Evolutionary conservation across 2,888 invertebrate genomes (phyloP).

Genomic region (Coronaproctus castanopsis): DNA sequence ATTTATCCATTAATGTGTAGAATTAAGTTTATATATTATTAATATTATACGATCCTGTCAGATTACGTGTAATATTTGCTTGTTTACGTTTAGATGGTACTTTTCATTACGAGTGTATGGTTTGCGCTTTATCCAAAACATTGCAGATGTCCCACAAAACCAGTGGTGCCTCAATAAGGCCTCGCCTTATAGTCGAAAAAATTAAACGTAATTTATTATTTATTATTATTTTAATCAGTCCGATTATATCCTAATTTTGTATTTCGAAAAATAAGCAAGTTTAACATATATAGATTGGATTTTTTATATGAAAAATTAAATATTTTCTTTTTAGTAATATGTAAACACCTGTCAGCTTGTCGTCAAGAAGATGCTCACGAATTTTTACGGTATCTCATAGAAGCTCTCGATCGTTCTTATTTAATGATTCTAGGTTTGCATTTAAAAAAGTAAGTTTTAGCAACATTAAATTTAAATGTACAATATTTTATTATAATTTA

Average conservation of each 20-base stretch:
- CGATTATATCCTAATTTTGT: no score
- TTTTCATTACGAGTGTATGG: constrained; percentile 47
- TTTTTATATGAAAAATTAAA: no score
- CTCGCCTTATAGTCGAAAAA: constrained; percentile 65
- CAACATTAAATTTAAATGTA: neutral
- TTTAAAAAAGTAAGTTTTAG: constrained; percentile 37
- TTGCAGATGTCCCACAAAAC: constrained; percentile 33
- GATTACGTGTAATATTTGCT: no score
- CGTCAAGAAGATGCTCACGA: constrained; percentile 97
- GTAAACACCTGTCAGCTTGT: constrained; percentile 72
- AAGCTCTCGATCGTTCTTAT: constrained; percentile 84
- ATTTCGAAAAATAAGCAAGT: no score
- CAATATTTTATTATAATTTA: neutral
- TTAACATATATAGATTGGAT: no score
- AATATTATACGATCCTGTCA: no score
- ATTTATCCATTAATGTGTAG: no score
- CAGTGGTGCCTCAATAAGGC: constrained; percentile 39
- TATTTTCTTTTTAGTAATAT: constrained; percentile 33
- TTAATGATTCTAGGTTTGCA: constrained; percentile 40
- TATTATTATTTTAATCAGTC: neutral
- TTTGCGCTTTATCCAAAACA: constrained; percentile 68
- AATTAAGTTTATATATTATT: no score
- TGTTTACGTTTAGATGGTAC: constrained; percentile 26
- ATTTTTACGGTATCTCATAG: constrained; percentile 78
- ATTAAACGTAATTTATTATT: constrained; percentile 34